Base-by-base conservation (phyloP, 1,140 invertebrate genomes). In the Cryptotermes secundus region DNA sequence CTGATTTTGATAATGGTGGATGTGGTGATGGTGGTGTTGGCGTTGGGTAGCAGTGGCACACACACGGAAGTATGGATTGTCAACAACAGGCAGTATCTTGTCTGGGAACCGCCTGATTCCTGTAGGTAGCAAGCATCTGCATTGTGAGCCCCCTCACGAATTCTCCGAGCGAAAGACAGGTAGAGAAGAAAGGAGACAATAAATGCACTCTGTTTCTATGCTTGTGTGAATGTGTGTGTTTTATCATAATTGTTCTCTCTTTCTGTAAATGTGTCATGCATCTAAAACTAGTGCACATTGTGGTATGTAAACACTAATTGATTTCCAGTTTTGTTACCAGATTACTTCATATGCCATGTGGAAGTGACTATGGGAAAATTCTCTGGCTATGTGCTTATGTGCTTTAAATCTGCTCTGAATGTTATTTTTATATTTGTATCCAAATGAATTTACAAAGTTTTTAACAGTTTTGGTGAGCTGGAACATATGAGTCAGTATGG, bases 71-170 rank as follows among this genome's bases (percentile, higher is more conserved):
- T n/a, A n/a, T 19, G 34, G 34, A 35, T 12, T 35, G 10, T 4
- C 80, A n/a, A 22, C 35, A 12, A 24, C 80, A 35, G 16, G 34
- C 80, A 35, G 34, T 80, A 6, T 26, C 2, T 80, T 82, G 88
- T 94, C 93, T 86, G 95, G 94, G 86, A 96, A 95, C 91, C 92
- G 94, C 89, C 91, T 93, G 84, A 93, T 94, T 91, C 94, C 94
- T 87, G 92, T 94, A 88, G 94, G 95, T 89, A 94, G 94, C 91
- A 94, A 93, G 88, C 92, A 93, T 90, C 92, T 95, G 86, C 94
- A 95, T 90, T 95, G 94, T 88, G 93, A 94, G 86, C 94, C 94
- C 65, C 94, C 94, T 84, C 89, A 92, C 86, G 93, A 92, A 88
- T 93, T 90, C 90, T 90, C 90, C 88, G 89, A 89, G 87, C 38